Evolutionary conservation across 1,140 invertebrate genomes (phyloP).

Genomic region (Drosophila pseudoananassae): DNA sequence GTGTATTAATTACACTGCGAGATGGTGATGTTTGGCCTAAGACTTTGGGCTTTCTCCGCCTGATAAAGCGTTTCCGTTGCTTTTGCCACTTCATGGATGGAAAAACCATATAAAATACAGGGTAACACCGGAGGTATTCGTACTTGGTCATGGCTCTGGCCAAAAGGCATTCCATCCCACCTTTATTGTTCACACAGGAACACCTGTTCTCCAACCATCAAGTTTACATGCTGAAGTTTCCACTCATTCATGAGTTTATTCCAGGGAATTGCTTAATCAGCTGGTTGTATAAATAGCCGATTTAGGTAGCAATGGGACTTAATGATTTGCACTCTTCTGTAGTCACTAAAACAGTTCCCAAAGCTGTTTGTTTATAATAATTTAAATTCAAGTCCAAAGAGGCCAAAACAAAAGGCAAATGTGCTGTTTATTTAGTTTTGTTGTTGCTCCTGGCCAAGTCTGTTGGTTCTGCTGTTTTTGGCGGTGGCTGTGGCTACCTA

Average conservation of each 20-base stretch:
- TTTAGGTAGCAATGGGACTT: constrained; percentile 33
- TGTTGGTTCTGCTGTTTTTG: constrained; percentile 26
- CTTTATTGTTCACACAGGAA: background rate
- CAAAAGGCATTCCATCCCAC: background rate
- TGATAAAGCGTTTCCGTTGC: constrained; percentile 50
- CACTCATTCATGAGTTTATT: constrained; percentile 24
- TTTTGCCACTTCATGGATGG: constrained; percentile 2
- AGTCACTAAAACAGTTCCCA: constrained; percentile 51
- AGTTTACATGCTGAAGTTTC: constrained; percentile 14
- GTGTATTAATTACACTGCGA: constrained; percentile 67
- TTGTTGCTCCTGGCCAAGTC: constrained; percentile 30
- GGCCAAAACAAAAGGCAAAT: constrained; percentile 29
- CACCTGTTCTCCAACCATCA: constrained; percentile 32
- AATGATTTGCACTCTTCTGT: constrained; percentile 52
- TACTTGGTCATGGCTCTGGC: background rate
- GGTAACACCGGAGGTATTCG: background rate
- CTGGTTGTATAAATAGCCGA: constrained; percentile 49
- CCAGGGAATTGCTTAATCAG: constrained; percentile 43
- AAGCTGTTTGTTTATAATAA: constrained; percentile 61
- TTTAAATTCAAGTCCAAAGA: constrained; percentile 46
- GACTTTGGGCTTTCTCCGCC: background rate
- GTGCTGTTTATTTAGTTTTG: constrained; percentile 48
- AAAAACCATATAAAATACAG: background rate
- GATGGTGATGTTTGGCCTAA: background rate
- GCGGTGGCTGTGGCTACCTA: constrained; percentile 31